Percentiles rank a stretch among this genome's conserved stretches.
phyloP scores from a whole-genome alignment of 2,797 vertebrate genomes.

The Remorina albescens region DNA sequence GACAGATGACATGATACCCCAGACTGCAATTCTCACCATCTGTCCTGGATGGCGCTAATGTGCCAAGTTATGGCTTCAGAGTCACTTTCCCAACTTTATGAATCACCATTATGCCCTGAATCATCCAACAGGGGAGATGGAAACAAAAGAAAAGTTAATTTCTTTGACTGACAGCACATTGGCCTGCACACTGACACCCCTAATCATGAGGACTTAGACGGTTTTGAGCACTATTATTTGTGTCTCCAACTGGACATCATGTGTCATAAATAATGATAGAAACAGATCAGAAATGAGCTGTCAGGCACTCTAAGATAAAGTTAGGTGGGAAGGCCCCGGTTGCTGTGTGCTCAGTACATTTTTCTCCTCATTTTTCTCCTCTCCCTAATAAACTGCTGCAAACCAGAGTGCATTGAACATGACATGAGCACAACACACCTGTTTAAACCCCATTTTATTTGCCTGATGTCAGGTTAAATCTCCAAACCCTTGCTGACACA shows the following conservation, averaged over 20 bases:
- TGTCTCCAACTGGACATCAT: neutral
- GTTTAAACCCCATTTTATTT: neutral
- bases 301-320: too few species aligned
- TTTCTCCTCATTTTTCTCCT: neutral
- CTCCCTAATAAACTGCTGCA: neutral
- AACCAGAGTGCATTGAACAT: neutral
- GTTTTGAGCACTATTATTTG: neutral
- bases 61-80: neutral
- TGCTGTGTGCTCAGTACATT: neutral
- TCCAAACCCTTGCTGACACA: neutral
- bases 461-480: neutral
- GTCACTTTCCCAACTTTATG: neutral
- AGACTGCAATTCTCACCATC: accelerated
- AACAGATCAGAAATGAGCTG: neutral
- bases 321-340: neutral
- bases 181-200: neutral
- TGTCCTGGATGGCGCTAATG: neutral
- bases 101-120: neutral
- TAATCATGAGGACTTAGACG: neutral
- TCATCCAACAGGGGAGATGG: neutral
- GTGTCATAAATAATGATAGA: neutral
- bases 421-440: neutral
- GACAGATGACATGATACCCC: neutral
- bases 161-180: neutral
- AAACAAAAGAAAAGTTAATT: neutral